phyloP scores from a whole-genome alignment of 2,888 invertebrate species.

The Laothoe populi region DNA sequence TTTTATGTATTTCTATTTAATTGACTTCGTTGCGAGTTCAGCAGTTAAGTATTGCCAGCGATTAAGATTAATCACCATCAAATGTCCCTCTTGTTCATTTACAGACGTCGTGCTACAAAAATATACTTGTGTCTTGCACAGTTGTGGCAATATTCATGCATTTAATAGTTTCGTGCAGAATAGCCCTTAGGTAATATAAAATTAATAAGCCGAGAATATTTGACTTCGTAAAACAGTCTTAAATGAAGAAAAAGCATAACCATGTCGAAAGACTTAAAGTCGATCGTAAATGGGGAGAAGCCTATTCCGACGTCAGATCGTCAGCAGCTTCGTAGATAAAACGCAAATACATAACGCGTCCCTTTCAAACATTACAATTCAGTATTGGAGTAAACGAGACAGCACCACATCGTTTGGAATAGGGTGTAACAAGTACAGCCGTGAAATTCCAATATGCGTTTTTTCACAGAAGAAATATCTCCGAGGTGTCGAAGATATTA shows the following conservation, averaged over 20 bases:
- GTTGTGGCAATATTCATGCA: no score
- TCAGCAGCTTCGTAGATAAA: not conserved
- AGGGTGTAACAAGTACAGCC: constrained; percentile 5
- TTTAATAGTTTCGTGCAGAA: no score
- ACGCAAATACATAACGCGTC: not conserved
- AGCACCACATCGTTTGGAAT: not conserved
- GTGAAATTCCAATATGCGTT: constrained; percentile 14
- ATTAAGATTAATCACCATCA: no score
- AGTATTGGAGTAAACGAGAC: not conserved
- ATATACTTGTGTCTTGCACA: no score
- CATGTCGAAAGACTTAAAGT: constrained; percentile 34
- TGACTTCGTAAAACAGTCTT: not conserved
- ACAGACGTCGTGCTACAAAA: no score
- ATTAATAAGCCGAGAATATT: not conserved
- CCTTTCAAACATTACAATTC: not conserved
- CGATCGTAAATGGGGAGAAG: constrained; percentile 34
- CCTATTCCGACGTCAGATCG: constrained; percentile 15
- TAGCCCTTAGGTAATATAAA: no score
- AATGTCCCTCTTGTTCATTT: no score
- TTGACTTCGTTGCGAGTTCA: no score
- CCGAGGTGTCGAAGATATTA: constrained; percentile 10
- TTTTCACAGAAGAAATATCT: constrained; percentile 20
- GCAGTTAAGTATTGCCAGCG: no score
- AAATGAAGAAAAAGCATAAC: constrained; percentile 30
- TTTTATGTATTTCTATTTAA: no score